phyloP scores from a whole-genome alignment of 2,113 vertebrate genomes.

The Hippocampus barbouri region DNA sequence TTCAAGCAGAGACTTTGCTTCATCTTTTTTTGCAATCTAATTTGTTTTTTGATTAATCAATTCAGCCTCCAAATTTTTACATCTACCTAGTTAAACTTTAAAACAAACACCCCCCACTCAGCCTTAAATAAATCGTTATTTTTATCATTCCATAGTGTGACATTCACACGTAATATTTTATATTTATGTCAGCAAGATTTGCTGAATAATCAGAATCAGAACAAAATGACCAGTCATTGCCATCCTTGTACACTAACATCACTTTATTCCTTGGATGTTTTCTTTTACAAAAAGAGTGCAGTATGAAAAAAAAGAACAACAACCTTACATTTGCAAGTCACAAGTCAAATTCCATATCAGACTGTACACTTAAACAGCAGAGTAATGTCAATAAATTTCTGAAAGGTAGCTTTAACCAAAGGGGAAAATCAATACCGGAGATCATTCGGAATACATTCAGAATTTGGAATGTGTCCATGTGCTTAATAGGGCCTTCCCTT shows the following conservation, averaged over 20 bases:
- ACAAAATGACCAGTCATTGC: neutral
- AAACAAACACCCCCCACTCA: too few relatives aligned
- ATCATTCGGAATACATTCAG: slow-evolving; percentile 57
- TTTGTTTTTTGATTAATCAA: too few relatives aligned
- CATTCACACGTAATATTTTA: neutral
- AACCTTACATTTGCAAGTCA: slow-evolving; percentile 27
- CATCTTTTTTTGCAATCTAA: too few relatives aligned
- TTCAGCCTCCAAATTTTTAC: too few relatives aligned
- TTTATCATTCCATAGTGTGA: neutral
- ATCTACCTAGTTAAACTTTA: too few relatives aligned
- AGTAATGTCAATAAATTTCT: slow-evolving; percentile 24
- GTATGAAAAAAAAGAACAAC: neutral
- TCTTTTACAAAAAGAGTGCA: neutral
- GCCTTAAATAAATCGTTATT: too few relatives aligned
- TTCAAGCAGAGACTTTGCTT: neutral
- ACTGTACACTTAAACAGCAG: slow-evolving; percentile 42
- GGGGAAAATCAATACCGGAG: slow-evolving; percentile 35
- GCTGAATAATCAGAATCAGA: neutral
- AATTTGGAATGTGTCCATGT: slow-evolving; percentile 34
- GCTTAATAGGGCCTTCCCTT: slow-evolving; percentile 36
- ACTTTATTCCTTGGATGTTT: slow-evolving; percentile 2
- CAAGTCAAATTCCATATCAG: slow-evolving; percentile 37
- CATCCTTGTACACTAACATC: neutral
- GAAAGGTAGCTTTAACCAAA: slow-evolving; percentile 36
- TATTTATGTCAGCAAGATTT: neutral